Evolutionary conservation across 2,113 vertebrate genomes (phyloP).

Genomic region (Phylloscopus trochiloides): DNA sequence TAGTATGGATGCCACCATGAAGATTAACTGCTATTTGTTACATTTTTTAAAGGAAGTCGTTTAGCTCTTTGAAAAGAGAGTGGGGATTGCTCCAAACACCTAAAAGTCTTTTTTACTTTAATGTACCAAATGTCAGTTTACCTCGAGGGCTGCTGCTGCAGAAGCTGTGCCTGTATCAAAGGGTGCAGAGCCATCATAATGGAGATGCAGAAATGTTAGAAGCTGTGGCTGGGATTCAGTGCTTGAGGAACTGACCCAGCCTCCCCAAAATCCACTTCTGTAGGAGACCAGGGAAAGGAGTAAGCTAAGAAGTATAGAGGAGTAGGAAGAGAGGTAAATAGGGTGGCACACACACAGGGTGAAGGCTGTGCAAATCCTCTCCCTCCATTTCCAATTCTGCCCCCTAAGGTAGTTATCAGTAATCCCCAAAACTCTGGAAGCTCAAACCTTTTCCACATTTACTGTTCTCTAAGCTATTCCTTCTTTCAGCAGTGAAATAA

Average conservation of each 20-base stretch:
- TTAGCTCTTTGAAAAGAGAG: not conserved
- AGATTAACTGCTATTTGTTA: slow-evolving; percentile 21
- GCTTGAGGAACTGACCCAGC: not conserved
- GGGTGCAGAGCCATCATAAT: not conserved
- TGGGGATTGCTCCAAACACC: not conserved
- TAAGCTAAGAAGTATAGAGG: not conserved
- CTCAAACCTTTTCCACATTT: not conserved
- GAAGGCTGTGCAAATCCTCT: not conserved
- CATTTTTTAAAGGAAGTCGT: slow-evolving; percentile 16
- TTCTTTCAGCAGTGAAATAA: not conserved
- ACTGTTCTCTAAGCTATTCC: not conserved
- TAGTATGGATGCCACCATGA: not conserved
- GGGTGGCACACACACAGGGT: not conserved
- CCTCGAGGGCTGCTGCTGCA: not conserved
- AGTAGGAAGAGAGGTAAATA: not conserved
- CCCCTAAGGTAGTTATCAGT: not conserved
- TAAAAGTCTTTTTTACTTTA: not conserved
- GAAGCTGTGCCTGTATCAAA: not conserved
- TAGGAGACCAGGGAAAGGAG: not conserved
- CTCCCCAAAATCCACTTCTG: not conserved
- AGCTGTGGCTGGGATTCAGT: not conserved
- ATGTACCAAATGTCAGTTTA: not conserved
- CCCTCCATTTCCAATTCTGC: not conserved
- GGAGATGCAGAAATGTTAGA: not conserved
- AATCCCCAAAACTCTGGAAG: not conserved